These are phyloP conservation scores for Corythornis leucogaster DNA, from an alignment of 2,797 vertebrate species.

Conservation along the genomic window DNA sequence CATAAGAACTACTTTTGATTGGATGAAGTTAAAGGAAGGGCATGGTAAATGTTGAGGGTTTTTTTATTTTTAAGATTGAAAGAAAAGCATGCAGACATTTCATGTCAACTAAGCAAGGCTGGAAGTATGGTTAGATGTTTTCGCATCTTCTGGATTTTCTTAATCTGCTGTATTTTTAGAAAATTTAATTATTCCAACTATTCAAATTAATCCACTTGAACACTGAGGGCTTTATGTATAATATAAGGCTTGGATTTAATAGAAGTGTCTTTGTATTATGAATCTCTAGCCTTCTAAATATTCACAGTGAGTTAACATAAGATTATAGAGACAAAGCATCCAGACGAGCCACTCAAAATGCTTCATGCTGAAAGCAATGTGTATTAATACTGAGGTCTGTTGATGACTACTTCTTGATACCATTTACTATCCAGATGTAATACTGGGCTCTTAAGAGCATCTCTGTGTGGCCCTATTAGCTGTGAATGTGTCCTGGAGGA, in stretches of 20 bases:
- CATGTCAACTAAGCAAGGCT: background rate
- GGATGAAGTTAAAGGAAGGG: background rate
- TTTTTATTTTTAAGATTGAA: background rate
- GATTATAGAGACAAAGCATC: background rate
- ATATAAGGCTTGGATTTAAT: background rate
- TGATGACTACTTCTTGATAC: background rate
- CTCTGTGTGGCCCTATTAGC: fast-evolving
- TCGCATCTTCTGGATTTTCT: background rate
- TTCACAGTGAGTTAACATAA: background rate
- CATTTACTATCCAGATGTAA: background rate
- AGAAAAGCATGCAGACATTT: background rate
- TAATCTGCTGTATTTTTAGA: background rate
- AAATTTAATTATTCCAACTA: background rate
- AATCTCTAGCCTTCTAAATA: background rate
- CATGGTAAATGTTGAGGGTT: fast-evolving
- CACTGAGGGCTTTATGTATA: background rate
- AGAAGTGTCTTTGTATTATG: background rate
- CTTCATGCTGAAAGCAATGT: background rate
- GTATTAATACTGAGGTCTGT: background rate
- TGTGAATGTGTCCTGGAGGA: background rate
- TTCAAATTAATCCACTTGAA: conserved; percentile 7
- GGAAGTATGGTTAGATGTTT: background rate
- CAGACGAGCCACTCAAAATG: background rate
- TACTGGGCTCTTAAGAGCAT: background rate
- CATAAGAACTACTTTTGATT: background rate